A percentile compares a stretch with the other conserved stretches of the same genome.
phyloP scores from a whole-genome alignment of 1,140 invertebrate species.

The Drosophila kohkoa region DNA sequence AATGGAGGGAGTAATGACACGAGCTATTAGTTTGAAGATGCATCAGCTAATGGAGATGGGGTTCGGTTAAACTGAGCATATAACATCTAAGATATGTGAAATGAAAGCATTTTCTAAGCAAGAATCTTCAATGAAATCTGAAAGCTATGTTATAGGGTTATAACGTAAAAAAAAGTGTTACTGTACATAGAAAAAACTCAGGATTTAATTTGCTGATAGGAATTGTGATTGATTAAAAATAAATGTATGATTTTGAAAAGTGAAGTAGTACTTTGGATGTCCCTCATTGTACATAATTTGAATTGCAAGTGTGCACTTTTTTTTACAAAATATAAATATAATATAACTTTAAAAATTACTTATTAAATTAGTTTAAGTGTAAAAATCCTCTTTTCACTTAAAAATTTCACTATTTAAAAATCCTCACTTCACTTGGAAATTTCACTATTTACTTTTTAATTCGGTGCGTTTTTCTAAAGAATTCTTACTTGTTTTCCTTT shows the following conservation, averaged over 20 bases:
- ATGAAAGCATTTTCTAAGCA: not conserved
- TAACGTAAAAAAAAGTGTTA: not conserved
- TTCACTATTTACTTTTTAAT: not conserved
- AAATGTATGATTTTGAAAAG: too few relatives aligned
- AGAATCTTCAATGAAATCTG: not conserved
- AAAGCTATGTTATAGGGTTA: not conserved
- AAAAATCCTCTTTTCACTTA: not conserved
- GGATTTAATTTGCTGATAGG: too few relatives aligned
- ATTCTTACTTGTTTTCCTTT: conserved; percentile 52
- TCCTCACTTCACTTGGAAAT: not conserved
- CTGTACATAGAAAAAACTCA: not conserved
- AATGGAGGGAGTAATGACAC: conserved; percentile 54
- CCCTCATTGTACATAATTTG: too few relatives aligned
- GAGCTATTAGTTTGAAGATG: conserved; percentile 61
- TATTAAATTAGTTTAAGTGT: not conserved
- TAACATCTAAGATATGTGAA: not conserved
- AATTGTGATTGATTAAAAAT: too few relatives aligned
- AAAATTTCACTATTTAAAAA: not conserved
- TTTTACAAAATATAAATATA: too few relatives aligned
- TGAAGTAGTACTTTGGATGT: too few relatives aligned
- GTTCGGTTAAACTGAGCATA: conserved; percentile 3
- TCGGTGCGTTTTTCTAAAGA: not conserved
- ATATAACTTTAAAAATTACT: too few relatives aligned
- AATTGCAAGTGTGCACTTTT: too few relatives aligned
- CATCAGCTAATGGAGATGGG: conserved; percentile 11